These are phyloP conservation scores for Acanthurus tractus DNA, from an alignment of 2,797 vertebrate genomes.

Conservation along the genomic window DNA sequence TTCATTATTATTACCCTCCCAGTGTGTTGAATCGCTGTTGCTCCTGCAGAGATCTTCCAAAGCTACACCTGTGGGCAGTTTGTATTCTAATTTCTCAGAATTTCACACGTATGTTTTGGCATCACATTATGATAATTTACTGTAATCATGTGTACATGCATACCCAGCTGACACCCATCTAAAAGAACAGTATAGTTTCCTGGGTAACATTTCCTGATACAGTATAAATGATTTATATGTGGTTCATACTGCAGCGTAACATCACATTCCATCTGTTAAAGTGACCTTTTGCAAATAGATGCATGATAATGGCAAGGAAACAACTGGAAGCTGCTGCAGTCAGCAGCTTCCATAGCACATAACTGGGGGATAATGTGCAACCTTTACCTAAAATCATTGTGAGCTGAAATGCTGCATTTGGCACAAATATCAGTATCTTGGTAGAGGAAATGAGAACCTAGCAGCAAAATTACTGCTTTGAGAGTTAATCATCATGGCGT, in stretches of 20 bases:
- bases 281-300: constrained; percentile 19
- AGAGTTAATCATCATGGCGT: neutral
- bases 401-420: constrained; percentile 25
- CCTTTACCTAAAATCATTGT: constrained; percentile 6
- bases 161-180: constrained; percentile 5
- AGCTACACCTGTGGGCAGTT: neutral
- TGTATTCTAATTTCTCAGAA: neutral
- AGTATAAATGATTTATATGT: constrained; percentile 44
- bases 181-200: constrained; percentile 42
- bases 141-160: neutral
- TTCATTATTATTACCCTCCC: too few species aligned
- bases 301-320: constrained; percentile 11
- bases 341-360: constrained; percentile 19
- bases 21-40: neutral
- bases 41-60: neutral
- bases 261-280: constrained; percentile 34
- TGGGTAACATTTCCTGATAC: constrained; percentile 37
- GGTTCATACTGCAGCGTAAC: constrained; percentile 14
- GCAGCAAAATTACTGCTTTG: constrained; percentile 23
- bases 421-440: constrained; percentile 5
- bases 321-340: constrained; percentile 31
- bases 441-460: constrained; percentile 9
- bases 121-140: neutral
- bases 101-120: constrained; percentile 5
- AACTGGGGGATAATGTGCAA: neutral